Evolutionary conservation across 2,797 vertebrate species (phyloP).

Genomic region (Paguma larvata): DNA sequence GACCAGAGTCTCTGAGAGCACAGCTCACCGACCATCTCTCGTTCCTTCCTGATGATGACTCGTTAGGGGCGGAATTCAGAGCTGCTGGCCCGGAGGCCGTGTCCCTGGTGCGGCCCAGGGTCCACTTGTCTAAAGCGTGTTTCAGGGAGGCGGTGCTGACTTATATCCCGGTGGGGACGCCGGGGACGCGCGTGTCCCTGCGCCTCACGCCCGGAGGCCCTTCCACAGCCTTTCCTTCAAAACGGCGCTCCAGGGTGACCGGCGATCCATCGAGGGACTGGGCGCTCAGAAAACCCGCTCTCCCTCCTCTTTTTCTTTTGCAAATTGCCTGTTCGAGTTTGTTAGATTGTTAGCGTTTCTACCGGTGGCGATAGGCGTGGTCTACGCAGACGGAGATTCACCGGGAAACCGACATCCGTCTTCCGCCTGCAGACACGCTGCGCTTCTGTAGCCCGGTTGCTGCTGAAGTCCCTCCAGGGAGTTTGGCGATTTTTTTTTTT

Average conservation of each 20-base stretch:
- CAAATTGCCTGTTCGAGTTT: accelerated
- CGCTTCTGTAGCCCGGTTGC: accelerated
- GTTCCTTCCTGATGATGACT: accelerated
- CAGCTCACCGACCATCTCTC: accelerated
- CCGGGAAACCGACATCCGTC: background rate
- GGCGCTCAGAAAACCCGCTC: accelerated
- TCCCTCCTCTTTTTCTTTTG: too few relatives aligned
- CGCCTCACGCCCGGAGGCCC: accelerated
- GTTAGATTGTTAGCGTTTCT: background rate
- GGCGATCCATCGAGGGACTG: accelerated
- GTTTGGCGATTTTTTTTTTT: accelerated
- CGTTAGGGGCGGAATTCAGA: background rate
- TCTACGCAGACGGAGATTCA: background rate
- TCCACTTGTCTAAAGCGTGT: accelerated
- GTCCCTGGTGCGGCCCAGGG: accelerated
- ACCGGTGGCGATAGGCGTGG: background rate
- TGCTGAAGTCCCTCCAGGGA: accelerated
- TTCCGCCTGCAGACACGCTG: background rate
- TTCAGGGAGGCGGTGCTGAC: background rate
- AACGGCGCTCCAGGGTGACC: background rate
- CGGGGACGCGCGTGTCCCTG: accelerated
- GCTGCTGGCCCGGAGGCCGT: background rate
- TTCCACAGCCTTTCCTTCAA: background rate
- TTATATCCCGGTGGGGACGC: background rate
- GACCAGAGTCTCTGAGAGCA: background rate